Conservation (phyloP, 2,797 vertebrate species). For the Decapterus maruadsi region DNA sequence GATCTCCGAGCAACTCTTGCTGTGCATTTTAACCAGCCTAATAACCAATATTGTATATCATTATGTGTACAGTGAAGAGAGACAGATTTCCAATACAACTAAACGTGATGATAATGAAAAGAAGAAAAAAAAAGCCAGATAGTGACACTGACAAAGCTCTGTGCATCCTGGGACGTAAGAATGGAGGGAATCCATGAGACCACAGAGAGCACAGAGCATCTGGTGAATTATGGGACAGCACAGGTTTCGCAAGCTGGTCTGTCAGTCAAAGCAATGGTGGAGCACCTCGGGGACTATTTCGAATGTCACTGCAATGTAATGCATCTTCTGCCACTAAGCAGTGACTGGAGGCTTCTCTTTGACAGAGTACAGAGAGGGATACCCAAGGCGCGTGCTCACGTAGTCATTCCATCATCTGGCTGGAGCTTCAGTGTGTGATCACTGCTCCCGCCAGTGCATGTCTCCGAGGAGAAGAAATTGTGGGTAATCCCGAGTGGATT, state of each 20-base stretch:
- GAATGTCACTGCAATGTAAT: constrained; percentile 83
- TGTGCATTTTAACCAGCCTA: constrained; percentile 10
- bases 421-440: constrained; percentile 70
- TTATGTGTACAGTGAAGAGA: constrained; percentile 13
- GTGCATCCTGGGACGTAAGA: constrained; percentile 47
- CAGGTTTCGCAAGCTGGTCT: constrained; percentile 75
- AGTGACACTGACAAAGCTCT: constrained; percentile 37
- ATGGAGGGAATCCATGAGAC: constrained; percentile 60
- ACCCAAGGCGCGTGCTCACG: constrained; percentile 68
- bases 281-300: constrained; percentile 80
- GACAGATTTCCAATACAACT: not conserved
- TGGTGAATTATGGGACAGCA: constrained; percentile 83
- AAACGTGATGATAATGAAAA: not conserved
- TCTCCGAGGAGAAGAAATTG: constrained; percentile 76
- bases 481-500: constrained; percentile 68
- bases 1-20: not conserved
- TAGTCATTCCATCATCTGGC: constrained; percentile 81
- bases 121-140: not conserved
- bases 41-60: not conserved
- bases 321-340: constrained; percentile 83
- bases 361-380: constrained; percentile 78
- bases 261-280: constrained; percentile 80
- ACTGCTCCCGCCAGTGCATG: constrained; percentile 72
- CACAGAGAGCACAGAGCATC: constrained; percentile 72
- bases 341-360: constrained; percentile 78